Base-by-base conservation (phyloP, 2,888 invertebrate genomes). In the Limnephilus rhombicus region DNA sequence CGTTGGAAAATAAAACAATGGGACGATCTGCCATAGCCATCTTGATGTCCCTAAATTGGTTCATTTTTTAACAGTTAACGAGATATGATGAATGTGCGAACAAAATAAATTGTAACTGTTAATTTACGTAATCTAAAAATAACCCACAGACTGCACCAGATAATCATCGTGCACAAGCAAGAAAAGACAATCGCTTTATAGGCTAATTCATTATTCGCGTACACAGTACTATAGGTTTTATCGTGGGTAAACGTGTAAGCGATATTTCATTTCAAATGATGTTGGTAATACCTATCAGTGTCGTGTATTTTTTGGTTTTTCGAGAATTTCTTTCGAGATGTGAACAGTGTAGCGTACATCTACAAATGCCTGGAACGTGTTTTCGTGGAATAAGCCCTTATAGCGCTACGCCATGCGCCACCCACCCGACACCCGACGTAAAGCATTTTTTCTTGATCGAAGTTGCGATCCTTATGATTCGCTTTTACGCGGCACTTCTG, bases 321-420 rank as follows among this genome's bases (percentile, higher is more conserved):
- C n/a, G 34, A 9, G 68, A 80, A 80, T 83, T 85, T 68, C 31
- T 89, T 89, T 91, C 37, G 29, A 91, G 83, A 91, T 89, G 89
- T 89, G 89, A 53, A 49, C 68, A 37, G 80, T 82, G 53, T 53
- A 68, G 68, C 68, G 68, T n/a, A 68, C 24, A 68, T 68, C 68
- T 24, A n/a, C 68, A 91, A 87, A 91, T 91, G 87, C 82, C 49
- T 49, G 49, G 53, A 41, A 91, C 91, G 91, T 91, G 91, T 89
- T 89, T 86, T 83, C 80, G 85, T 68, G 68, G n/a, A 91, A 85
- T 85, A 80, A 88, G 80, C 91, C 80, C 37, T 91, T 89, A n/a
- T 83, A 41, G 45, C 34, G 85, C 37, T 37, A 37, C 83, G 88
- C 41, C 53, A 34, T 37, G 3, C 83, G 88, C 41, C 53, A 34